Percentiles rank a stretch among this genome's conserved stretches.
Evolutionary conservation across 2,888 invertebrate species (phyloP).

Genomic region (Horisme vitalbata): DNA sequence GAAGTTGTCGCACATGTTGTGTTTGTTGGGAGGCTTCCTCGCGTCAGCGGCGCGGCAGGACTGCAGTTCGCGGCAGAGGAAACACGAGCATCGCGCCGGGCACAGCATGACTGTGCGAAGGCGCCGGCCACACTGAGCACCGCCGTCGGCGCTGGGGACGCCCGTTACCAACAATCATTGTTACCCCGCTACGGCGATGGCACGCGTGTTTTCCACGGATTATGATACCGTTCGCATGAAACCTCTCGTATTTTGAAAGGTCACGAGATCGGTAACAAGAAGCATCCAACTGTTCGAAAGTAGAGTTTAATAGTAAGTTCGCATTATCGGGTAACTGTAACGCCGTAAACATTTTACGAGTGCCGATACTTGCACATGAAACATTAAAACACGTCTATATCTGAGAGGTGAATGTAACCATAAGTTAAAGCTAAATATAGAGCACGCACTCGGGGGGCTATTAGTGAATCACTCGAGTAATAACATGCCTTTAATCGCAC

Average conservation of each 20-base stretch:
- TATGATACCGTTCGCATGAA: slow-evolving; percentile 62
- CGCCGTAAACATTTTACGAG: slow-evolving; percentile 22
- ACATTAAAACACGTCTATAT: slow-evolving; percentile 44
- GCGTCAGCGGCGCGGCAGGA: slow-evolving; percentile 82
- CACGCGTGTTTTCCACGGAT: slow-evolving; percentile 62
- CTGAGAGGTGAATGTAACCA: slow-evolving; percentile 68
- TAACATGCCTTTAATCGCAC: slow-evolving; percentile 36
- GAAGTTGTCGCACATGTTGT: slow-evolving; percentile 76
- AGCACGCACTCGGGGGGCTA: slow-evolving; percentile 52
- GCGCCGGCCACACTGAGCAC: slow-evolving; percentile 72
- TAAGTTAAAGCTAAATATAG: slow-evolving; percentile 72
- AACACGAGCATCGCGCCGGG: slow-evolving; percentile 88
- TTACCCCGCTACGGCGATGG: slow-evolving; percentile 48
- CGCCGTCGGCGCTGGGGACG: slow-evolving; percentile 35
- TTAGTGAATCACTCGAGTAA: slow-evolving; percentile 54
- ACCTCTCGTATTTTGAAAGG: slow-evolving; percentile 41
- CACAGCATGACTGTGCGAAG: slow-evolving; percentile 84
- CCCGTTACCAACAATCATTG: slow-evolving; percentile 59
- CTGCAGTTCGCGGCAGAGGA: slow-evolving; percentile 88
- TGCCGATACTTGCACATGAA: slow-evolving; percentile 32
- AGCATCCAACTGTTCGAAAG: slow-evolving; percentile 3
- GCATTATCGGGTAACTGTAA: slow-evolving; percentile 34
- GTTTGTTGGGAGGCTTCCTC: slow-evolving; percentile 67
- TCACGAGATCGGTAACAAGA: slow-evolving; percentile 31
- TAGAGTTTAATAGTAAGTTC: slow-evolving; percentile 6